Conservation (phyloP, 1,140 invertebrate genomes). For the Hypsibius dujardini region DNA sequence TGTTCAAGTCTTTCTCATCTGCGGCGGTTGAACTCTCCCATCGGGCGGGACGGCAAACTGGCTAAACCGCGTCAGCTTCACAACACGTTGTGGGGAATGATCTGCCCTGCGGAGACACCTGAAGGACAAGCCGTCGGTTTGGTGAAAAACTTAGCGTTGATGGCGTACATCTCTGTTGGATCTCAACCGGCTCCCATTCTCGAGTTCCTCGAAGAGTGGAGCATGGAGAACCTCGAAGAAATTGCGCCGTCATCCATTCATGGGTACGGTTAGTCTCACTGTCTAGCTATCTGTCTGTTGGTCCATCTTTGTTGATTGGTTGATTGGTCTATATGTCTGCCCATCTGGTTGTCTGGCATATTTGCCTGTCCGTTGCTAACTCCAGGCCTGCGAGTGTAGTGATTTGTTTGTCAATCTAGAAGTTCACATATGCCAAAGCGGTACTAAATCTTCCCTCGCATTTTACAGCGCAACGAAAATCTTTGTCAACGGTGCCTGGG, state of each 20-base stretch:
- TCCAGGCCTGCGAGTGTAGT: no score
- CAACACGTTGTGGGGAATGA: slow-evolving; percentile 97
- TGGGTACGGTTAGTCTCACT: slow-evolving; percentile 36
- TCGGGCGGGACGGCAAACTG: slow-evolving; percentile 91
- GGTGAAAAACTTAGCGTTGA: slow-evolving; percentile 92
- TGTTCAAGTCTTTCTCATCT: slow-evolving; percentile 94
- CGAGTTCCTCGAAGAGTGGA: slow-evolving; percentile 99
- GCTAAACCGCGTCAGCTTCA: slow-evolving; percentile 94
- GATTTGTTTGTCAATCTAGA: no score
- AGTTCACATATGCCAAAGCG: no score
- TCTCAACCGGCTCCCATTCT: slow-evolving; percentile 93
- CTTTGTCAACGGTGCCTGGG: slow-evolving; percentile 98
- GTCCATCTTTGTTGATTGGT: slow-evolving; percentile 11
- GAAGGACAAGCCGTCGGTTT: slow-evolving; percentile 58
- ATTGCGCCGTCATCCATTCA: slow-evolving; percentile 85
- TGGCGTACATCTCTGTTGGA: slow-evolving; percentile 98
- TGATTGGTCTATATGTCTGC: slow-evolving; percentile 19
- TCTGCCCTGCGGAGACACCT: slow-evolving; percentile 96
- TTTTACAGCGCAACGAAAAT: slow-evolving; percentile 71
- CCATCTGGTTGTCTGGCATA: not conserved
- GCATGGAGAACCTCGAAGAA: slow-evolving; percentile 98
- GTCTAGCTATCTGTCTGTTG: slow-evolving; percentile 22
- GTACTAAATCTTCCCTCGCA: no score
- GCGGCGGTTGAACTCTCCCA: slow-evolving; percentile 87
- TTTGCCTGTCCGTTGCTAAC: no score